Conservation (phyloP, 2,888 invertebrate species). For the Monopis laevigella region DNA sequence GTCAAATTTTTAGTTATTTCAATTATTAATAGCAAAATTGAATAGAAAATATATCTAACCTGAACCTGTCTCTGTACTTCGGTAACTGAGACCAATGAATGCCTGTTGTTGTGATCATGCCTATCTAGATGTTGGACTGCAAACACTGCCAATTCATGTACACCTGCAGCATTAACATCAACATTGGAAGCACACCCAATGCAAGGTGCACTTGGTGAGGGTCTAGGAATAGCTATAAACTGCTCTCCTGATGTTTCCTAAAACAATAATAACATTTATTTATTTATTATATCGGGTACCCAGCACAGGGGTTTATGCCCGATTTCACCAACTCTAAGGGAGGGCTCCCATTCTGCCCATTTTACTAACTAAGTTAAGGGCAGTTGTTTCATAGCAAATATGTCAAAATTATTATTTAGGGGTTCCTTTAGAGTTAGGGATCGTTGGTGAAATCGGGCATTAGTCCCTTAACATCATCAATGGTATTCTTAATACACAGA, state of each 20-base stretch:
- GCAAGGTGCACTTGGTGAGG: constrained; percentile 38
- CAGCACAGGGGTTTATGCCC: no score
- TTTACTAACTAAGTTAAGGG: no score
- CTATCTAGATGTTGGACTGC: constrained; percentile 56
- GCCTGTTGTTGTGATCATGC: constrained; percentile 39
- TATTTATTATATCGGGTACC: no score
- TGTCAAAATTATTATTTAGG: no score
- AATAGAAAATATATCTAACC: constrained; percentile 25
- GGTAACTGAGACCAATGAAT: constrained; percentile 48
- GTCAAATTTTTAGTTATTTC: not conserved
- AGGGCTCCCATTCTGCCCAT: no score
- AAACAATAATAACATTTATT: constrained; percentile 1
- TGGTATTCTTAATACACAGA: no score
- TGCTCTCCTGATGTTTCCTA: constrained; percentile 60
- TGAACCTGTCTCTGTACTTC: constrained; percentile 67
- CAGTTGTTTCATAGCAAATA: no score
- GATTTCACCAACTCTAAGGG: no score
- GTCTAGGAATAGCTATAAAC: constrained; percentile 53
- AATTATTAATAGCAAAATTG: not conserved
- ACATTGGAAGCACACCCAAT: constrained; percentile 62
- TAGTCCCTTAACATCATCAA: no score
- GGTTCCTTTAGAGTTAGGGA: no score
- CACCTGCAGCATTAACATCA: constrained; percentile 57
- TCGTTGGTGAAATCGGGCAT: no score
- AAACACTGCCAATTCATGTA: constrained; percentile 48